Base-by-base conservation (phyloP, 2,888 invertebrate genomes). In the Caenorhabditis plicata region DNA sequence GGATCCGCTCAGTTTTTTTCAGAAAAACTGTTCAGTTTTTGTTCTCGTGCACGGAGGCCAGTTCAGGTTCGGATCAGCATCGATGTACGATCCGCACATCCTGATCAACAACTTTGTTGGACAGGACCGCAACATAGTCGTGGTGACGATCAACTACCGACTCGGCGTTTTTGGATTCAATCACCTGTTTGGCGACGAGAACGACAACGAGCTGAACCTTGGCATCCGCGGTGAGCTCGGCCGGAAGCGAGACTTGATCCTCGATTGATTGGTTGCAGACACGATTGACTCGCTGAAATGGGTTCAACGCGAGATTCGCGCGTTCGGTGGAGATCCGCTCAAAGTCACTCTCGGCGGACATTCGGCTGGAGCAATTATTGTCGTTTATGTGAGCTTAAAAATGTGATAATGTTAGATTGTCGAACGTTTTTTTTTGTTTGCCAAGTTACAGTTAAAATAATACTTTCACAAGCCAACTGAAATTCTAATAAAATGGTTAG, bases 41-140 rank as follows among this genome's bases (percentile, higher is more conserved):
- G 41, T 57, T 9, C 47, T 45, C 7, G n/a, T 60, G 8, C 67
- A 67, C 36, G 63, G 67, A 5, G 67, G 67, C 11, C 35, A 40
- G 0, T 42, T 35, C 27, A n/a, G 43, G 2, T 48, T 43, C 9
- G 64, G 49, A 20, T 61, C 64, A 0, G 47, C 63, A 1, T 49
- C 53, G 0, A 49, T 51, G 1, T 67, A 57, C 35, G 36, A 52
- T n/a, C 26, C 45, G 1, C 51, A 64, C n/a, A 48, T 56, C 40
- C 9, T 64, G 0, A 50, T 63, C 11, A 67, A 67, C 23, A 67
- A 67, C 41, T 67, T 67, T 38, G 63, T 60, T 5, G 63, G 58
- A 4, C 39, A 52, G 22, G 40, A 43, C 17, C 33, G 67, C 17
- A 64, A 64, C 42, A 56, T 64, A 20, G 41, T 67, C 4, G 56